phyloP scores from a whole-genome alignment of 2,113 vertebrate species.

The Platycercus adscitus region DNA sequence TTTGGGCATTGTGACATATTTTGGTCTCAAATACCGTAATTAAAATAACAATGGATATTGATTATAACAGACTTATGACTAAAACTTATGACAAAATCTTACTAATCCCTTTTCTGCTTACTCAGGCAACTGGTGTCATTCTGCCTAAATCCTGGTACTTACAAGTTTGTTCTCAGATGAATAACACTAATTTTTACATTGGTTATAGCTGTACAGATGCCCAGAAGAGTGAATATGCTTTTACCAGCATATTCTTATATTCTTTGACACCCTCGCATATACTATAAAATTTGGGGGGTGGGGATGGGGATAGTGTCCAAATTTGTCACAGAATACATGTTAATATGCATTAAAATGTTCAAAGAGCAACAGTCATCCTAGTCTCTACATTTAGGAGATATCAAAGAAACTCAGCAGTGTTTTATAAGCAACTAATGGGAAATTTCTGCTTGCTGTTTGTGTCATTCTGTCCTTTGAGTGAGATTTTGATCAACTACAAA shows the following conservation, averaged over 20 bases:
- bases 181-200: not conserved
- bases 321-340: not conserved
- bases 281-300: not conserved
- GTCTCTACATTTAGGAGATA: not conserved
- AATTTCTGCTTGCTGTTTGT: slow-evolving; percentile 9
- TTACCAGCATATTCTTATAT: not conserved
- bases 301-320: not conserved
- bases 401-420: not conserved
- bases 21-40: not conserved
- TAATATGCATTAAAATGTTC: slow-evolving; percentile 43
- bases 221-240: not conserved
- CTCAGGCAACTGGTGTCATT: not conserved
- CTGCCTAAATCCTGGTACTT: not conserved
- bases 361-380: slow-evolving; percentile 40
- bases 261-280: not conserved
- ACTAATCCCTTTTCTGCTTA: not conserved
- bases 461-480: not conserved
- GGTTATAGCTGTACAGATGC: not conserved
- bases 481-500: slow-evolving; percentile 4
- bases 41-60: not conserved
- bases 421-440: not conserved
- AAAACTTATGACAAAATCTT: not conserved
- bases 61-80: not conserved
- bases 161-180: not conserved
- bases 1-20: not conserved